Evolutionary conservation across 1,140 invertebrate species (phyloP).

Genomic region (Drosophila willistoni): DNA sequence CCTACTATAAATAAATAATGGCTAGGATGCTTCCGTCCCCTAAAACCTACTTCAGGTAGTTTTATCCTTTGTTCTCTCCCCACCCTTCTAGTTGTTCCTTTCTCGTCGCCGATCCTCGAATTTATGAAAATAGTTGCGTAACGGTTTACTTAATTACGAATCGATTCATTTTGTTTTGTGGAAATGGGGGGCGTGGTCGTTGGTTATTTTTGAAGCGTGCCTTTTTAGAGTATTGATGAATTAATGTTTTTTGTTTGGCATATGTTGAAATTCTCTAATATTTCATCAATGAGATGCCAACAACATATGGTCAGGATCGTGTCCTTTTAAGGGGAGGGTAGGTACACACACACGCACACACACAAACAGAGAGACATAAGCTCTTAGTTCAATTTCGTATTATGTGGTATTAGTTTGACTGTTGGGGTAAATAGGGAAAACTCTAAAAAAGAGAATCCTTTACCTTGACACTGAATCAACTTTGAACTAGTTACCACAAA

Average conservation of each 20-base stretch:
- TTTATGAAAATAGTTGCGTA: constrained; percentile 30
- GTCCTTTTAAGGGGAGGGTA: not conserved
- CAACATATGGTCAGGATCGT: constrained; percentile 41
- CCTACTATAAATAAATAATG: constrained; percentile 2
- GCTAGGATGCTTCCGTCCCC: not conserved
- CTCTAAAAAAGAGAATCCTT: constrained; percentile 25
- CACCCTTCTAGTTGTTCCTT: not conserved
- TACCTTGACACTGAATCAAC: constrained; percentile 68
- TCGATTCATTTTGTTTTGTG: constrained; percentile 51
- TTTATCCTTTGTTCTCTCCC: not conserved
- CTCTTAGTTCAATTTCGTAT: not conserved
- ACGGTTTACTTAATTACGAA: constrained; percentile 64
- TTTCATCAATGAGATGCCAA: constrained; percentile 31
- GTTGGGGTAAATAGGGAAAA: not conserved
- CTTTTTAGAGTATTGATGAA: constrained; percentile 36
- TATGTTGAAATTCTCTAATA: constrained; percentile 53
- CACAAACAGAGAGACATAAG: not conserved
- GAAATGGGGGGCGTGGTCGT: constrained; percentile 30
- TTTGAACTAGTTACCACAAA: not conserved
- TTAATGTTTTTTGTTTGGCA: constrained; percentile 35
- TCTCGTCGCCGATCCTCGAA: not conserved
- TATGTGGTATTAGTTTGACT: not conserved
- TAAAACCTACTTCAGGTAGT: constrained; percentile 42
- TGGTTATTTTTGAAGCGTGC: constrained; percentile 29
- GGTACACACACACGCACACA: too few relatives aligned